A percentile compares a stretch with the other conserved stretches of the same genome.
These are phyloP conservation scores for Agrilus cyanescens DNA, from an alignment of 2,888 invertebrate genomes.

Conservation along the genomic window DNA sequence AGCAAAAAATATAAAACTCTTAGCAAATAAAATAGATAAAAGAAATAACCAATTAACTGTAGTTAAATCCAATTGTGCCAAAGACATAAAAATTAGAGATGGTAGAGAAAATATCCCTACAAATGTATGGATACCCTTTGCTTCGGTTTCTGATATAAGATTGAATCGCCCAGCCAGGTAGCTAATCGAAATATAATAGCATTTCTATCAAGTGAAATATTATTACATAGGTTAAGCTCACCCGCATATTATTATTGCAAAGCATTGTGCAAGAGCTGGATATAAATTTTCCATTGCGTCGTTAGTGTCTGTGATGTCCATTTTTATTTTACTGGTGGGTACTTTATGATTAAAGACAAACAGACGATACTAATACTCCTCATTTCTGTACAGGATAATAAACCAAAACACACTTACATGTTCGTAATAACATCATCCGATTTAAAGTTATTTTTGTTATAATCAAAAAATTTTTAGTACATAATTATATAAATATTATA, in stretches of 20 bases:
- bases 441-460: no score
- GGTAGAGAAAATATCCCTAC: conserved; percentile 90
- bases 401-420: no score
- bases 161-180: conserved; percentile 77
- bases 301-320: no score
- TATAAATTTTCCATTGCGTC: conserved; percentile 66
- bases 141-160: conserved; percentile 69
- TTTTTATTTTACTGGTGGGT: no score
- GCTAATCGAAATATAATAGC: conserved; percentile 34
- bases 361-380: no score
- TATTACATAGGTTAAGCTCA: conserved; percentile 37
- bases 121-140: conserved; percentile 83
- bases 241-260: conserved; percentile 84
- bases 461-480: no score
- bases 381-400: no score
- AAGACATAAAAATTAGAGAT: conserved; percentile 78
- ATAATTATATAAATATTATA: no score
- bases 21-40: conserved; percentile 72
- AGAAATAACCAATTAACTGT: conserved; percentile 87
- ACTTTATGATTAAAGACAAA: no score
- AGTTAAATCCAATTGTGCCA: conserved; percentile 72
- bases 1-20: conserved; percentile 70
- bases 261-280: conserved; percentile 84
- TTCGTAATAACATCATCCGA: no score
- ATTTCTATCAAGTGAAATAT: neutral